Conservation (phyloP, 2,888 invertebrate genomes). For the Phoronis australis region DNA sequence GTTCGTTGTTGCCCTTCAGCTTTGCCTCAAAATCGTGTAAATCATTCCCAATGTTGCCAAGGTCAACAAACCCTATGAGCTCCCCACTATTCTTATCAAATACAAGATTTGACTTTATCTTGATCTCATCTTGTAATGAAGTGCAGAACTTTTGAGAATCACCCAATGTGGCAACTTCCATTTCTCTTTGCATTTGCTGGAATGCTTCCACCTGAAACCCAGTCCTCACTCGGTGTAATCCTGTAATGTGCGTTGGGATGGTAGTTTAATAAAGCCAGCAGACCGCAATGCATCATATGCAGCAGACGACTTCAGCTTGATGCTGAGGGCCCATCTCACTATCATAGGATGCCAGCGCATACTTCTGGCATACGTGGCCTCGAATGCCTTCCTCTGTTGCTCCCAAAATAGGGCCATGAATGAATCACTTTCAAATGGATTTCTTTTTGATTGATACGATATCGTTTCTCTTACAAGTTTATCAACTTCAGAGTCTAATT, state of each 20-base stretch:
- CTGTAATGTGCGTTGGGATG: background rate
- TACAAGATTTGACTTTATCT: background rate
- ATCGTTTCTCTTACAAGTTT: background rate
- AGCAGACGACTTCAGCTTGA: background rate
- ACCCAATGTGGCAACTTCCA: background rate
- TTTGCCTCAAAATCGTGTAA: background rate
- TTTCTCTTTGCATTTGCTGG: background rate
- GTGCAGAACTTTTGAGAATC: background rate
- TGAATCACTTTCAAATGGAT: too few relatives aligned
- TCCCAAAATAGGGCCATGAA: background rate
- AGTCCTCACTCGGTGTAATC: background rate
- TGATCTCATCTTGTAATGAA: background rate
- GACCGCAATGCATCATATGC: background rate
- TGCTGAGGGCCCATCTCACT: background rate
- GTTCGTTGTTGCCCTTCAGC: background rate
- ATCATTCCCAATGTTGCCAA: background rate
- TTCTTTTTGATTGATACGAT: too few relatives aligned
- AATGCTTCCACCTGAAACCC: background rate
- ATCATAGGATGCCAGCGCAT: background rate
- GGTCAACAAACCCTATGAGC: background rate
- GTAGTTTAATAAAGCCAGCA: background rate
- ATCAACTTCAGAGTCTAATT: background rate
- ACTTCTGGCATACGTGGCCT: background rate
- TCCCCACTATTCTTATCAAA: background rate
- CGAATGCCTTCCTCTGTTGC: background rate